Conservation (phyloP, 2,797 vertebrate species). For the Poeciliopsis presidionis region DNA sequence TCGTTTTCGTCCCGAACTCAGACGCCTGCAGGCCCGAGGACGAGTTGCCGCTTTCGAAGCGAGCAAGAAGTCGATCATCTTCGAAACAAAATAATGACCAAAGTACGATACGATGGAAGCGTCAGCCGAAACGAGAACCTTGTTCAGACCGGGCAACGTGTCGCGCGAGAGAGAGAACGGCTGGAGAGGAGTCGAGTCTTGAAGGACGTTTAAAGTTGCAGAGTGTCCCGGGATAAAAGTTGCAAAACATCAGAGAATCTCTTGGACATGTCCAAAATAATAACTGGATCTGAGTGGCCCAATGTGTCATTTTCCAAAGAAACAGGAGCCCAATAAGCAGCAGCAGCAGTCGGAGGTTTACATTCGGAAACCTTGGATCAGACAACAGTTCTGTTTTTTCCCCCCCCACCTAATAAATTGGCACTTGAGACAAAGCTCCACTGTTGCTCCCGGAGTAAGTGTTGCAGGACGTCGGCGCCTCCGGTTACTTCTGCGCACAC, state of each 20-base stretch:
- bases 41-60: background rate
- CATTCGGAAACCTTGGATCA: background rate
- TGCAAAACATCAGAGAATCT: background rate
- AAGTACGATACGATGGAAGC: too few species aligned
- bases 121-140: too few species aligned
- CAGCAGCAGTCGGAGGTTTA: background rate
- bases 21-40: background rate
- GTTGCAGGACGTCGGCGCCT: constrained; percentile 8
- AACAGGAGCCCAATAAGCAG: background rate
- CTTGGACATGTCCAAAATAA: background rate
- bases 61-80: background rate
- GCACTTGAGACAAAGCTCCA: constrained; percentile 24
- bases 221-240: background rate
- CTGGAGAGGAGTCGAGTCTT: background rate
- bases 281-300: background rate
- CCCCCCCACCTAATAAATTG: constrained; percentile 10
- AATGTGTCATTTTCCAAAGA: background rate
- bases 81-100: too few species aligned
- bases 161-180: too few species aligned
- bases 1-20: background rate
- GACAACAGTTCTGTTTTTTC: background rate
- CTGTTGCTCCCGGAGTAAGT: constrained; percentile 23
- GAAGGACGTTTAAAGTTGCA: background rate
- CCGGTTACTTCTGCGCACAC: constrained; percentile 27
- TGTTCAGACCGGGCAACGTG: too few species aligned